Evolutionary conservation across 1,140 invertebrate species (phyloP), one percentile per base, ranked within the genome.

Genomic region (Cyphomyrmex costatus): DNA sequence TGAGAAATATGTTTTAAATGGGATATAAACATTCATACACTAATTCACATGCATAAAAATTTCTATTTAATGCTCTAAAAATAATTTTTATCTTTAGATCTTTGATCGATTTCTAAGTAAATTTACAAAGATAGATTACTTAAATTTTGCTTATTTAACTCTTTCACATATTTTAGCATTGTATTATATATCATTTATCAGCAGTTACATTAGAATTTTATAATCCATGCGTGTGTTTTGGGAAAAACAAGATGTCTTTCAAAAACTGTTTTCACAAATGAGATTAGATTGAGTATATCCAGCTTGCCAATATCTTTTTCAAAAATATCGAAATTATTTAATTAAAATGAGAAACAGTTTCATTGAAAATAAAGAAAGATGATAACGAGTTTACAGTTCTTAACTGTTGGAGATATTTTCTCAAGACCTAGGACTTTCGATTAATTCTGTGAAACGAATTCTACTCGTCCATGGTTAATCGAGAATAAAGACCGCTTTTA

Each of bases 391-490:
- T 80, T 70, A 58, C 19, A 21, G 7, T 80, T 71, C 19, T 73
- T 60, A 49, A 82, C 42, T 42, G 8, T 12, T 73, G 30, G n/a
- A 73, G 51, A 12, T 68, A 60, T 30, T 82, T 73, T 36, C 21
- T 68, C 24, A 68, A 74, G 14, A 82, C 2, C 6, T 53, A 78
- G 56, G 1, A 61, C 65, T 51, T 82, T 82, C 53, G 33, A 78
- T 86, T 78, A 84, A 46, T 86, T 82, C 24, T 70, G 68, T 56
- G 19, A 70, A 19, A 77, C 56, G n/a, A 21, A 19, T 24, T 73
- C 51, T 14, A 30, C 24, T 60, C 51, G 27, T 46, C 6, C 33
- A 30, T 16, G 16, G n/a, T 56, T 49, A 30, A 33, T 83, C 33
- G 19, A 71, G 16, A 86, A 49, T 24, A 53, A 19, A 16, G 2